Percentiles rank a stretch among this genome's conserved stretches.
Conservation (phyloP, 2,797 vertebrate genomes). For the Heteromormyrus szaboi region DNA sequence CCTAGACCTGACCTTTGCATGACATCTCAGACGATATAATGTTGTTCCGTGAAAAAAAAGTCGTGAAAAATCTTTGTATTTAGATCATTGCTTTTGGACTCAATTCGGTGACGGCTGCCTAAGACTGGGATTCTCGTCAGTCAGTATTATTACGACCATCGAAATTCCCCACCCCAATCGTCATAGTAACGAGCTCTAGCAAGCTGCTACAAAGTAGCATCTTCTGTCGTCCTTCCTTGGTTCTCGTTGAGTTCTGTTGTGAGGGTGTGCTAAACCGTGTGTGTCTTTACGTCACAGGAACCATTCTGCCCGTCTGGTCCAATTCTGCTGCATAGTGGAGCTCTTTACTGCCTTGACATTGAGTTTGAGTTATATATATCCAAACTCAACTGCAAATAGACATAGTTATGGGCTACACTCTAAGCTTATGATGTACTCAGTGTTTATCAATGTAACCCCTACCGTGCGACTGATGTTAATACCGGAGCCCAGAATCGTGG, state of each 20-base stretch:
- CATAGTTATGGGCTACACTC: neutral
- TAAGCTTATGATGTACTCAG: neutral
- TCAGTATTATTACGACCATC: slow-evolving; percentile 19
- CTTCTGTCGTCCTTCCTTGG: neutral
- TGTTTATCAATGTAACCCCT: neutral
- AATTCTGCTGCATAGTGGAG: neutral
- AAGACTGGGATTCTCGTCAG: neutral
- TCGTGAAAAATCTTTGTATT: slow-evolving; percentile 21
- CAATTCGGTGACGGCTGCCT: neutral
- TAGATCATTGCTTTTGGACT: slow-evolving; percentile 21
- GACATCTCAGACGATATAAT: slow-evolving; percentile 8
- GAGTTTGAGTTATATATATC: neutral
- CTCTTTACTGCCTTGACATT: neutral
- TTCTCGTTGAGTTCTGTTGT: neutral
- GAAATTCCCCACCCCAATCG: neutral
- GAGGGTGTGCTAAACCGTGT: neutral
- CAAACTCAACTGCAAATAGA: slow-evolving; percentile 3
- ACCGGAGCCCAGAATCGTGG: neutral
- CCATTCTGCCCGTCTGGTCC: slow-evolving; percentile 2
- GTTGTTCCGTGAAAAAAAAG: slow-evolving; percentile 19
- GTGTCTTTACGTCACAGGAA: slow-evolving; percentile 10
- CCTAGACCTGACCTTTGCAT: slow-evolving; percentile 20
- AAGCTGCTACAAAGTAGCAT: neutral
- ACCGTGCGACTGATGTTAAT: neutral
- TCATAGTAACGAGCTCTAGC: neutral